Percentiles rank a stretch among this genome's conserved stretches.
Conservation (phyloP, 2,888 invertebrate genomes). For the Polyommatus icarus region DNA sequence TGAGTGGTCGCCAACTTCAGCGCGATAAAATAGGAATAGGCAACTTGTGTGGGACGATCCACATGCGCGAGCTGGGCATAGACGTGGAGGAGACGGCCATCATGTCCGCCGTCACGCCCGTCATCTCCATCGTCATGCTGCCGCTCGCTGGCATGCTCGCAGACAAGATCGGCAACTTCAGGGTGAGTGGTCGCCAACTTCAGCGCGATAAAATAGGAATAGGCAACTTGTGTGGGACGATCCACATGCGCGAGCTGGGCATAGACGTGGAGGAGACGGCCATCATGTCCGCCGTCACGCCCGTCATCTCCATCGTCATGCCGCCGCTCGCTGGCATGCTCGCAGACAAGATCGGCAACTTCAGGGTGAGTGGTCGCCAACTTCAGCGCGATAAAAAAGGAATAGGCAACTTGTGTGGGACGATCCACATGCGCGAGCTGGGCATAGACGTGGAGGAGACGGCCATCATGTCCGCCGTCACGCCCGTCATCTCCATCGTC, state of each 20-base stretch:
- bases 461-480: too few species aligned
- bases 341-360: slow-evolving; percentile 90
- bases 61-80: slow-evolving; percentile 89
- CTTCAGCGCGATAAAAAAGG: too few species aligned
- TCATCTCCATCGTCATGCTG: slow-evolving; percentile 88
- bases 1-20: slow-evolving; percentile 53
- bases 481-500: slow-evolving; percentile 86
- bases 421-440: too few species aligned
- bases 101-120: slow-evolving; percentile 88
- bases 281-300: slow-evolving; percentile 89
- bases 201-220: background rate
- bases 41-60: slow-evolving; percentile 76
- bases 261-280: slow-evolving; percentile 90
- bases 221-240: slow-evolving; percentile 62
- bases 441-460: too few species aligned
- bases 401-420: too few species aligned
- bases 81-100: slow-evolving; percentile 89
- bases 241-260: slow-evolving; percentile 89
- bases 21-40: background rate
- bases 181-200: slow-evolving; percentile 69
- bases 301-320: slow-evolving; percentile 87
- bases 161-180: slow-evolving; percentile 90
- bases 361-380: slow-evolving; percentile 79
- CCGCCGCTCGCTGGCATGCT: slow-evolving; percentile 88
- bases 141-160: slow-evolving; percentile 88